Percentiles rank a stretch among this genome's conserved stretches.
These are phyloP conservation scores for Eubasilissa splendida DNA, from an alignment of 2,888 invertebrate species.

Conservation along the genomic window DNA sequence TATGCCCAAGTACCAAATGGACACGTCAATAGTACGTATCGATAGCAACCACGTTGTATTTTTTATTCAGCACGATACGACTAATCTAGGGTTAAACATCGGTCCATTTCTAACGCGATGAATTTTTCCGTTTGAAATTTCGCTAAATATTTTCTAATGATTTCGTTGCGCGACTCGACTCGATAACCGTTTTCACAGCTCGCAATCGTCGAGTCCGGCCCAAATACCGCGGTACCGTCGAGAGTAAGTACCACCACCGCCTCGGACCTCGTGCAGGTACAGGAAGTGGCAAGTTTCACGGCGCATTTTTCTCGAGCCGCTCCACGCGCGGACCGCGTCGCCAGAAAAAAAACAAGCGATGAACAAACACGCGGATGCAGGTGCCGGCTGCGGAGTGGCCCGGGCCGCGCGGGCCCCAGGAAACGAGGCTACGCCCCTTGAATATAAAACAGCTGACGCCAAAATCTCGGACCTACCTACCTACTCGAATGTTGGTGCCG, in stretches of 20 bases:
- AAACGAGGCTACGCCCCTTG: slow-evolving; percentile 26
- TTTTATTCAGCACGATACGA: no score
- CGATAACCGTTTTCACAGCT: no score
- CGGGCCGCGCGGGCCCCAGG: slow-evolving; percentile 14
- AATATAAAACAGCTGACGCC: slow-evolving; percentile 13
- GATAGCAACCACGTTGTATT: no score
- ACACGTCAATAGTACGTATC: no score
- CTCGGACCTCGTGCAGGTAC: not conserved
- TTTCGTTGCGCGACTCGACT: no score
- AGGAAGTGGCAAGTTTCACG: not conserved
- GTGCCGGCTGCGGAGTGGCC: not conserved
- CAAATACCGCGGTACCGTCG: not conserved
- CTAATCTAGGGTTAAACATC: no score
- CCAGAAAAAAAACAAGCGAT: not conserved
- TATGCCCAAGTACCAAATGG: no score
- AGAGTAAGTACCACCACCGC: not conserved
- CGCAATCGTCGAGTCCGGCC: no score
- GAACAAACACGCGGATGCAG: not conserved
- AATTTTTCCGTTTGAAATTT: no score
- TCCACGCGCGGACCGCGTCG: not conserved
- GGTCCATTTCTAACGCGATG: no score
- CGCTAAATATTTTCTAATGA: no score
- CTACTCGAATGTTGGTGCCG: no score
- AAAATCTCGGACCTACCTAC: not conserved
- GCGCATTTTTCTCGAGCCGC: not conserved